A percentile compares a stretch with the other conserved stretches of the same genome.
Conservation (phyloP, 2,113 vertebrate genomes). For the Zingel zingel region DNA sequence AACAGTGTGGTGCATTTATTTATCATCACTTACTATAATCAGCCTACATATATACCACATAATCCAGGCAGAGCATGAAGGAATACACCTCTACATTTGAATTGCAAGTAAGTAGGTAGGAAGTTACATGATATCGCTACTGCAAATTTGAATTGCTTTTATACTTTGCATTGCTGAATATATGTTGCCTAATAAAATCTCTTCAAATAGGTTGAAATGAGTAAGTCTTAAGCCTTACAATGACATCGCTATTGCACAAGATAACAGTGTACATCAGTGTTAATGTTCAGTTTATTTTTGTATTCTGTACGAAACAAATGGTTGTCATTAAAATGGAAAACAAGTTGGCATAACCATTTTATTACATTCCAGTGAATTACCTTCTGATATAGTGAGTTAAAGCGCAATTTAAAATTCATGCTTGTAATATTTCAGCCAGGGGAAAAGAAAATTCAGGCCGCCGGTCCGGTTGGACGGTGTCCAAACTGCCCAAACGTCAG, state of each 20-base stretch:
- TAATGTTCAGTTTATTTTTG: background rate
- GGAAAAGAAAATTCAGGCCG: conserved; percentile 3
- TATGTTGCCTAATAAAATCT: background rate
- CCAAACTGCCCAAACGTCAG: conserved; percentile 51
- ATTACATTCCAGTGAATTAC: conserved; percentile 15
- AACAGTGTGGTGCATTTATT: background rate
- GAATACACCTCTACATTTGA: background rate
- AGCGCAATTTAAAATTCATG: conserved; percentile 12
- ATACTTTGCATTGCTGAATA: conserved; percentile 1
- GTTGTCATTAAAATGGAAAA: background rate
- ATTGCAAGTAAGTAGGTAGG: background rate
- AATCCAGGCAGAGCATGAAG: background rate
- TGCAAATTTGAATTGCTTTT: background rate
- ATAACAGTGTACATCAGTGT: too few species aligned
- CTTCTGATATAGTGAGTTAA: background rate
- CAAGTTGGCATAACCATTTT: background rate
- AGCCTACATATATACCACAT: conserved; percentile 5
- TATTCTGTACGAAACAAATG: background rate
- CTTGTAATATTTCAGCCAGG: conserved; percentile 22
- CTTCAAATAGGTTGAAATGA: background rate
- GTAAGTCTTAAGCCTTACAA: background rate
- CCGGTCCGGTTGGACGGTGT: conserved; percentile 21
- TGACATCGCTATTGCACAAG: background rate
- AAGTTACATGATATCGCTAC: background rate
- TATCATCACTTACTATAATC: conserved; percentile 10